Evolutionary conservation across 2,113 vertebrate genomes (phyloP), one percentile per base, ranked within the genome.

Genomic region (Caretta caretta): DNA sequence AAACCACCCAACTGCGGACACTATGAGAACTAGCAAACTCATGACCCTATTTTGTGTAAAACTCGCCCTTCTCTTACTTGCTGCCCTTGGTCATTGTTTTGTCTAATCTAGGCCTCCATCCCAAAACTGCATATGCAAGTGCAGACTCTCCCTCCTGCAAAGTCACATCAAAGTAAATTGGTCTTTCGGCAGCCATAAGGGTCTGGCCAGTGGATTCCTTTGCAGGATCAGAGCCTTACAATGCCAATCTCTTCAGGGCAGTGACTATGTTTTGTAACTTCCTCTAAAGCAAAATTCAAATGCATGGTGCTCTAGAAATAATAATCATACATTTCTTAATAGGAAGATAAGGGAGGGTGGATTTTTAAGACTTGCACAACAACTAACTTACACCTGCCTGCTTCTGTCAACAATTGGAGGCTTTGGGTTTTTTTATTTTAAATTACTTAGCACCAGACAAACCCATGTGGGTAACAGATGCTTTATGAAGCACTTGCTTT

Each of bases 131-230:
- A 11, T 13, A 17, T n/a, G 31, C 49, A 79, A 82, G 14, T 0
- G 0, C 13, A 13, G 83, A 51, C 51, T 65, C 91, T 79, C 78
- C 87, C 38, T 53, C 62, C 90, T 35, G 4, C 48, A 3, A 22
- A 8, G 76, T 7, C 42, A 8, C 81, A 72, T 42, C 0, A 24
- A 54, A 51, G 54, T 65, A 53, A 29, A 2, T 3, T 6, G 0
- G 29, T 79, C 49, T 56, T 42, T 49, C 4, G 0, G 0, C 69
- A 84, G 65, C 27, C 22, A 10, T 1, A 25, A 25, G 13, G 6
- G 1, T 0, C 2, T 8, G n/a, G 48, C 0, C 0, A 2, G 35
- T 31, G 3, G 49, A 91, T 1, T 49, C 8, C 25, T 91, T 35
- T 48, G n/a, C 25, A 10, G 1, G 0, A 35, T 0, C 0, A 2